Percentiles rank a stretch among this genome's conserved stretches.
phyloP scores from a whole-genome alignment of 2,113 vertebrate species.

The Pandion haliaetus region DNA sequence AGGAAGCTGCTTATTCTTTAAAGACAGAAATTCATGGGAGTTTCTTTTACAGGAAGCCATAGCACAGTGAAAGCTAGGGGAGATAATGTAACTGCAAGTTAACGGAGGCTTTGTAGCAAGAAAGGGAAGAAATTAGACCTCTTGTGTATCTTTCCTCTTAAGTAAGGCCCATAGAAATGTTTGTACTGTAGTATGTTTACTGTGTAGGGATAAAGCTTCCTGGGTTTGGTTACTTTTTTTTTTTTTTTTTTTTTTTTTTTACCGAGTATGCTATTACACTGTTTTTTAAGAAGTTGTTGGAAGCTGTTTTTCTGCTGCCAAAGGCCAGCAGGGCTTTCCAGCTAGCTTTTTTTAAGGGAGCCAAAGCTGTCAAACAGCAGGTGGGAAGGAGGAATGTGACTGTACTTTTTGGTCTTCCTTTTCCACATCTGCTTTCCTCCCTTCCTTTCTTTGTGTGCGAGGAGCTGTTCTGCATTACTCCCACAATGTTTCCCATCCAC shows the following conservation, averaged over 20 bases:
- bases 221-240: neutral
- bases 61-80: neutral
- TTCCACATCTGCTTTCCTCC: neutral
- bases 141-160: neutral
- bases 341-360: neutral
- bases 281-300: neutral
- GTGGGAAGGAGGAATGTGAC: neutral
- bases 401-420: neutral
- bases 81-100: neutral
- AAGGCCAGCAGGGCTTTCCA: neutral
- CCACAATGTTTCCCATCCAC: neutral
- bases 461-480: neutral
- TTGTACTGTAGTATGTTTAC: neutral
- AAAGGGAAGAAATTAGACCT: neutral
- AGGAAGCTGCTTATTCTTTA: neutral
- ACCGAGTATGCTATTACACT: neutral
- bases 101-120: neutral
- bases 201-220: neutral
- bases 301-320: neutral
- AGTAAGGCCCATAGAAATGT: neutral
- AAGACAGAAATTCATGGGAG: neutral
- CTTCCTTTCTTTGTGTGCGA: neutral
- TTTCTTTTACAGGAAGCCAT: neutral
- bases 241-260: neutral
- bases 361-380: neutral